Conservation (phyloP, 2,113 vertebrate species). For the Sinosuthora webbiana region DNA sequence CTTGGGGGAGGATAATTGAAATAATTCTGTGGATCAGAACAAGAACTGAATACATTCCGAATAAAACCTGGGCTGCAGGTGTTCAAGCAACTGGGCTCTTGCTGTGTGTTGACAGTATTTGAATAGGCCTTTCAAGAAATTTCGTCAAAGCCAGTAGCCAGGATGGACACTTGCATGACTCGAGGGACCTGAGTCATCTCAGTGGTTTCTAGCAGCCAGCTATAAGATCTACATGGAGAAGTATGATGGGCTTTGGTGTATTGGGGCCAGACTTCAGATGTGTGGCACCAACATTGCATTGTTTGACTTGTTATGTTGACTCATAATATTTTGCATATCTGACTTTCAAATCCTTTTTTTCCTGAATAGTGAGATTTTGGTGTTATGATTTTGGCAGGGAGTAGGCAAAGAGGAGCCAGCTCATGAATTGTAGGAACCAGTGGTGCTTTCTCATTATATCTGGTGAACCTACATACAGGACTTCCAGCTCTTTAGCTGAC, state of each 20-base stretch:
- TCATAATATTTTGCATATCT: not conserved
- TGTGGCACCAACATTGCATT: not conserved
- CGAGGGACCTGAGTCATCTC: not conserved
- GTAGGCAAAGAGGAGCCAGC: not conserved
- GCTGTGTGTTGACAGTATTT: not conserved
- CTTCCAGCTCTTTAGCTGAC: not conserved
- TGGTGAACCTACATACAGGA: not conserved
- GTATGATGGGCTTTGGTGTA: not conserved
- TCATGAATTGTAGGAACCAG: not conserved
- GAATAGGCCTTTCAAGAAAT: not conserved
- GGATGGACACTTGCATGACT: not conserved
- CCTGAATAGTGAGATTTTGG: not conserved
- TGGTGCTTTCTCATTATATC: not conserved
- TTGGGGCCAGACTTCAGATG: not conserved
- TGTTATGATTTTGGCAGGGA: not conserved
- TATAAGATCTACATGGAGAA: not conserved
- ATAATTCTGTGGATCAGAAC: not conserved
- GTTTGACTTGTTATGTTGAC: not conserved
- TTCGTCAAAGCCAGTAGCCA: not conserved
- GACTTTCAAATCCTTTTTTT: not conserved
- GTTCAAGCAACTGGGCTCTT: not conserved
- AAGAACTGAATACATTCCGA: not conserved
- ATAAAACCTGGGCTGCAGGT: not conserved
- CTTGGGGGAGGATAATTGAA: not conserved
- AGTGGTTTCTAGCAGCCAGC: not conserved